Percentiles rank a stretch among this genome's conserved stretches.
Evolutionary conservation across 2,113 vertebrate genomes (phyloP).

Genomic region (Paracanthobrama guichenoti): DNA sequence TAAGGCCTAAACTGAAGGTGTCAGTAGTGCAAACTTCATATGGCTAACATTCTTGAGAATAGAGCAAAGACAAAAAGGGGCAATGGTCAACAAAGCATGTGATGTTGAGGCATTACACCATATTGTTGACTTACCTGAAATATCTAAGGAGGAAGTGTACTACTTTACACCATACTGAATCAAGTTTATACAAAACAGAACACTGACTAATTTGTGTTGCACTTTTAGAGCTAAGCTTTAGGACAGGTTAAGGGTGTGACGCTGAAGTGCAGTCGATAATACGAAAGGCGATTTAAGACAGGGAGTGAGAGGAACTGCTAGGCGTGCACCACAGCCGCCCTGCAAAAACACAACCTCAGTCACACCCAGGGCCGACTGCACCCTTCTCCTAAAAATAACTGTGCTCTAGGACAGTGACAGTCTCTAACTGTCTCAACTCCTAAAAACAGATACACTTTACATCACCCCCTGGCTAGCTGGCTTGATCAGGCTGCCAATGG

Average conservation of each 20-base stretch:
- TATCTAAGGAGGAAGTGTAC: constrained; percentile 5
- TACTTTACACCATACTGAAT: background rate
- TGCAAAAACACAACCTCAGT: constrained; percentile 49
- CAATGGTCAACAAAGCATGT: constrained; percentile 18
- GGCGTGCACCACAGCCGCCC: constrained; percentile 33
- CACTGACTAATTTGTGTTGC: background rate
- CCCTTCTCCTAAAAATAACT: constrained; percentile 58
- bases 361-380: constrained; percentile 55
- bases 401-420: constrained; percentile 41
- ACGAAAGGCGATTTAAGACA: background rate
- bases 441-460: constrained; percentile 51
- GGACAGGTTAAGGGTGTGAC: constrained; percentile 32
- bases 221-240: constrained; percentile 25
- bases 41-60: background rate
- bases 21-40: background rate
- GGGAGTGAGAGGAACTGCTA: constrained; percentile 29
- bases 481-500: background rate
- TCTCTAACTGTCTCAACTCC: constrained; percentile 41
- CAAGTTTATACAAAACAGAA: constrained; percentile 23
- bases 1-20: background rate
- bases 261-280: background rate
- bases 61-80: background rate
- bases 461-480: constrained; percentile 10
- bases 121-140: constrained; percentile 26
- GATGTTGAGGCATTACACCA: background rate